Percentiles rank a stretch among this genome's conserved stretches.
Conservation (phyloP, 2,113 vertebrate species). For the Aphelocoma coerulescens region DNA sequence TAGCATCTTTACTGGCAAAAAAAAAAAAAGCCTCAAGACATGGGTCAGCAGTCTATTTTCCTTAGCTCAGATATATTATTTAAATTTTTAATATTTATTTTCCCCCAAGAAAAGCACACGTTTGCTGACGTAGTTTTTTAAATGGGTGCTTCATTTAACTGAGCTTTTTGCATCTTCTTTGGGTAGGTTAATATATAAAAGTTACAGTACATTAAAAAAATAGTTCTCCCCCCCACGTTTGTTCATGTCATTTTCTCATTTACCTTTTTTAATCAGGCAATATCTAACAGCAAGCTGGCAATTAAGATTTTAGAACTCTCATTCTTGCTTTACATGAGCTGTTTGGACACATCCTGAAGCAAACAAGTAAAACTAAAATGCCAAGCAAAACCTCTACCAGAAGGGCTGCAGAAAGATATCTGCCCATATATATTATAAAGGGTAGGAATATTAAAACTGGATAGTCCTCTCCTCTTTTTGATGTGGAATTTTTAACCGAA, state of each 20-base stretch:
- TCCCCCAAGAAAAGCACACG: not conserved
- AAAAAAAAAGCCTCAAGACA: not conserved
- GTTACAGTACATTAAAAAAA: not conserved
- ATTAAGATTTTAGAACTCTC: not conserved
- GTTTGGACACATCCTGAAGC: not conserved
- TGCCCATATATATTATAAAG: not conserved
- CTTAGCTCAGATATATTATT: not conserved
- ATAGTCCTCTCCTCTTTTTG: not conserved
- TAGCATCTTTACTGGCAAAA: constrained; percentile 17
- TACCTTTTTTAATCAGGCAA: not conserved
- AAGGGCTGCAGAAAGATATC: not conserved
- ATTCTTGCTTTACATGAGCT: not conserved
- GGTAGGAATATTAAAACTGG: not conserved
- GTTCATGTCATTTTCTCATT: not conserved
- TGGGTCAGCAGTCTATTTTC: constrained; percentile 29
- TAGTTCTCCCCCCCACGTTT: not conserved
- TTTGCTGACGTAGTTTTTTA: not conserved
- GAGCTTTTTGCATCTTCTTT: not conserved
- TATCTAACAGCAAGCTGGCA: not conserved
- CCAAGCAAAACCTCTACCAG: not conserved
- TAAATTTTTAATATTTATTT: not conserved
- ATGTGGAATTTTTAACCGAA: not conserved
- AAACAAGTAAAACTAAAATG: not conserved
- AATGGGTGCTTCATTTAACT: not conserved
- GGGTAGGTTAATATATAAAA: not conserved